Base-by-base conservation (phyloP, 2,888 invertebrate species). In the Cephus sareptanus region DNA sequence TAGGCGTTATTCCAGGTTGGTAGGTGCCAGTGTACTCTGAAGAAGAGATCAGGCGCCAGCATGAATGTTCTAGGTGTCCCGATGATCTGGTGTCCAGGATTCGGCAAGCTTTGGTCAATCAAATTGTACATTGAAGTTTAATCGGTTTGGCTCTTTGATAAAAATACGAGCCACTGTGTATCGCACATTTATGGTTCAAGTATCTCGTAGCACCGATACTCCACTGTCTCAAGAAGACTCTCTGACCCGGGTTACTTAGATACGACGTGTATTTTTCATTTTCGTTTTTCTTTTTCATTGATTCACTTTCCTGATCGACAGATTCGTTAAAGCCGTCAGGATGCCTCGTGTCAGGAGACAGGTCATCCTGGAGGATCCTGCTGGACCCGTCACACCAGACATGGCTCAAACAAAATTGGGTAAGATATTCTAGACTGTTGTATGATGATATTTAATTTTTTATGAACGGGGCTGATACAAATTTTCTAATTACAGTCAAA, bases 301-400 rank as follows among this genome's bases (percentile, higher is more conserved):
- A 76, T 74, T 75, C 73, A 71, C 70, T 74, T 79, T 80, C 69
- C 74, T 31, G 69, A 11, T 35, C 71, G 15, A 71, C 79, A 83
- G 84, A 80, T 78, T 76, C 71, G 81, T 74, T 81, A 79, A 76
- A 75, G 77, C 77, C 76, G 78, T 79, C 79, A 88, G 83, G 80
- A 91, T 91, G 91, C 91, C 91, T 86, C 91, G 91, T 85, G 89
- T 89, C 83, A 90, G 90, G 84, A 90, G 90, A 87, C 91, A 91
- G 87, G 89, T 90, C 81, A 88, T 91, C 84, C 87, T 91, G 85
- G 91, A 91, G 84, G 91, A 91, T 85, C 90, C 90, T 79, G 86
- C 90, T 80, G 89, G 91, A 85, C 91, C 91, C 79, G 91, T 91
- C 79, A 91, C 91, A 83, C 92, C 92, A 80, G 92, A 92, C 83